Conservation (phyloP, 2,113 vertebrate genomes). For the Cephalopterus ornatus region DNA sequence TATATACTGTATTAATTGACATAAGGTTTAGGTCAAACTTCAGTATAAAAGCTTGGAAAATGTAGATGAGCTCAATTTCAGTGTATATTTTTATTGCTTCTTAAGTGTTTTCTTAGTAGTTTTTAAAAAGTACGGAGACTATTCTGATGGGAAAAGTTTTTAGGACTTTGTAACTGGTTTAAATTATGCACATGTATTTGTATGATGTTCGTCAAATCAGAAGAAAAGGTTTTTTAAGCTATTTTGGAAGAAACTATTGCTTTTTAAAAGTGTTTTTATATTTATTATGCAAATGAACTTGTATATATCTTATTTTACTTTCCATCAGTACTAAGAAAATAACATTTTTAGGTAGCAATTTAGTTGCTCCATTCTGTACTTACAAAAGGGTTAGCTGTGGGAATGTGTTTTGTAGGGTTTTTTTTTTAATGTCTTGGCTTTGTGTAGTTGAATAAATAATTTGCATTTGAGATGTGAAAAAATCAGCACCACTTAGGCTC, state of each 20-base stretch:
- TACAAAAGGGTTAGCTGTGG: not conserved
- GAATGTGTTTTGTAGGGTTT: not conserved
- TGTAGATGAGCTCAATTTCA: not conserved
- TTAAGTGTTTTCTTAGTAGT: not conserved
- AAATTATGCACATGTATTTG: not conserved
- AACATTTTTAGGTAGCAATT: not conserved
- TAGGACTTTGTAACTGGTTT: not conserved
- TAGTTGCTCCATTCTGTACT: not conserved
- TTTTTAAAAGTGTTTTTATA: not conserved
- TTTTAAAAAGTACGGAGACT: not conserved
- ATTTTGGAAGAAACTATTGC: not conserved
- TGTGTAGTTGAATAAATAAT: conserved; percentile 18
- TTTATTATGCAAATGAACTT: not conserved
- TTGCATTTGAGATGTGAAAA: conserved; percentile 34
- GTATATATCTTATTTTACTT: not conserved
- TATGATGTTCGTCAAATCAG: not conserved
- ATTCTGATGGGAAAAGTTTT: not conserved
- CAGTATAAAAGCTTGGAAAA: not conserved
- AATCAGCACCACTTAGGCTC: not conserved
- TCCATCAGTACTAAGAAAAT: not conserved
- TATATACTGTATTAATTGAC: not conserved
- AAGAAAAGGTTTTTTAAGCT: not conserved
- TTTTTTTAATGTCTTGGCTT: not conserved
- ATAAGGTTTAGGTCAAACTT: not conserved
- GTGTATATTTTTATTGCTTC: not conserved